Evolutionary conservation across 2,797 vertebrate species (phyloP).

Genomic region (Pseudochirops cupreus): DNA sequence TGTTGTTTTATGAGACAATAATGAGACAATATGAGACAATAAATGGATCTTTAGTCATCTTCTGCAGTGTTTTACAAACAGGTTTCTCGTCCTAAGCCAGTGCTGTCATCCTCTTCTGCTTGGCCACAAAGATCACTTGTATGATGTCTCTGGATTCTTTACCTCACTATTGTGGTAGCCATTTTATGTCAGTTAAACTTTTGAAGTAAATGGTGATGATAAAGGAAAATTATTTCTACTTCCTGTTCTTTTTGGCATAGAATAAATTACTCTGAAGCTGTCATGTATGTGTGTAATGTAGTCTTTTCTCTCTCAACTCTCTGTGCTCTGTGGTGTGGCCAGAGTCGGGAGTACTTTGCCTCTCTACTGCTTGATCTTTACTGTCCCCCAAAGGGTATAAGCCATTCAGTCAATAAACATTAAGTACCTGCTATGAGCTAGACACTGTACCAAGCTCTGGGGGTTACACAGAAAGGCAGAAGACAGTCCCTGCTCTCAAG

Average conservation of each 20-base stretch:
- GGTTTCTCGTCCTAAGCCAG: background rate
- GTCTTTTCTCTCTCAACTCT: background rate
- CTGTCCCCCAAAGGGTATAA: background rate
- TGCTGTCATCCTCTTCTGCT: background rate
- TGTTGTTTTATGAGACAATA: background rate
- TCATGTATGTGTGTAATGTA: background rate
- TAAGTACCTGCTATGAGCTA: background rate
- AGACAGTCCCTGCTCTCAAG: background rate
- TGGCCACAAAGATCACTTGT: background rate
- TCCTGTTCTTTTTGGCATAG: background rate
- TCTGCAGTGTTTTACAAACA: background rate
- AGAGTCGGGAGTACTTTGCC: background rate
- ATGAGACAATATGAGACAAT: too few relatives aligned
- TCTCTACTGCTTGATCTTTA: background rate
- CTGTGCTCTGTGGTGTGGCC: background rate
- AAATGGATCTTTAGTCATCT: background rate
- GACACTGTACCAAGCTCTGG: background rate
- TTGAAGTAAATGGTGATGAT: background rate
- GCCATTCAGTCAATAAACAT: background rate
- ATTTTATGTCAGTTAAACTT: background rate
- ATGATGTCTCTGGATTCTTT: background rate
- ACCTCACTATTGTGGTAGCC: background rate
- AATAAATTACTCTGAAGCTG: background rate
- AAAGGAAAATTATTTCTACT: background rate
- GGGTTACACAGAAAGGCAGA: background rate